Percentiles rank a stretch among this genome's conserved stretches.
Evolutionary conservation across 1,140 invertebrate genomes (phyloP).

Genomic region (Drosophila trapezifrons): DNA sequence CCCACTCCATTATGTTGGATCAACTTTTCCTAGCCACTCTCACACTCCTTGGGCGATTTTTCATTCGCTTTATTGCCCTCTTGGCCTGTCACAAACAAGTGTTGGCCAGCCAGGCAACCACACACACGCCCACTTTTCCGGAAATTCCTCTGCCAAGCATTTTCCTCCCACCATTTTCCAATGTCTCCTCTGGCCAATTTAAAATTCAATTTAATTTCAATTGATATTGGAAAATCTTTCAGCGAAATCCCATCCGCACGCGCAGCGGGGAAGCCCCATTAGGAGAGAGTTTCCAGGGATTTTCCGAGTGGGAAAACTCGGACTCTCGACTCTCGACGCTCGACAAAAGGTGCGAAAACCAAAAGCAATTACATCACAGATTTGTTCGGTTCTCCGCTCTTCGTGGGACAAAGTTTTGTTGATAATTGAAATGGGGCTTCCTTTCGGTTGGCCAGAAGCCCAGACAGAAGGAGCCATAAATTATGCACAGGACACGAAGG

Average conservation of each 20-base stretch:
- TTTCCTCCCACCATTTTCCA: not conserved
- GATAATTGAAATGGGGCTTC: constrained; percentile 74
- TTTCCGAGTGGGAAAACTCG: constrained; percentile 34
- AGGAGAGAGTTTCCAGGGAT: constrained; percentile 17
- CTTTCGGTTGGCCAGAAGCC: constrained; percentile 2
- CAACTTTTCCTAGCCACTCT: constrained; percentile 5
- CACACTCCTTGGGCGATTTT: constrained; percentile 25
- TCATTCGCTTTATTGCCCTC: constrained; percentile 40
- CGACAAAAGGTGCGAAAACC: constrained; percentile 51
- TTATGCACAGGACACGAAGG: constrained; percentile 75
- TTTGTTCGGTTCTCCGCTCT: constrained; percentile 22
- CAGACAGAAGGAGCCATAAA: constrained; percentile 75
- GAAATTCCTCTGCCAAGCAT: not conserved
- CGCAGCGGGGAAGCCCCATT: constrained; percentile 75
- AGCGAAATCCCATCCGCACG: constrained; percentile 26
- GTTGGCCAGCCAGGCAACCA: constrained; percentile 37
- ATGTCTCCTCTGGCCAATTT: constrained; percentile 63
- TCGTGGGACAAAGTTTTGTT: constrained; percentile 35
- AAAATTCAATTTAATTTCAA: constrained; percentile 81
- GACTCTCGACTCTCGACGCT: constrained; percentile 57
- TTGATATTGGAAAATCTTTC: constrained; percentile 68
- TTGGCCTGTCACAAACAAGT: constrained; percentile 59
- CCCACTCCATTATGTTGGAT: not conserved
- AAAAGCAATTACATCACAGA: constrained; percentile 70
- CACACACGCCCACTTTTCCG: constrained; percentile 19